Evolutionary conservation across 2,113 vertebrate genomes (phyloP).

Genomic region (Dicentrarchus labrax): DNA sequence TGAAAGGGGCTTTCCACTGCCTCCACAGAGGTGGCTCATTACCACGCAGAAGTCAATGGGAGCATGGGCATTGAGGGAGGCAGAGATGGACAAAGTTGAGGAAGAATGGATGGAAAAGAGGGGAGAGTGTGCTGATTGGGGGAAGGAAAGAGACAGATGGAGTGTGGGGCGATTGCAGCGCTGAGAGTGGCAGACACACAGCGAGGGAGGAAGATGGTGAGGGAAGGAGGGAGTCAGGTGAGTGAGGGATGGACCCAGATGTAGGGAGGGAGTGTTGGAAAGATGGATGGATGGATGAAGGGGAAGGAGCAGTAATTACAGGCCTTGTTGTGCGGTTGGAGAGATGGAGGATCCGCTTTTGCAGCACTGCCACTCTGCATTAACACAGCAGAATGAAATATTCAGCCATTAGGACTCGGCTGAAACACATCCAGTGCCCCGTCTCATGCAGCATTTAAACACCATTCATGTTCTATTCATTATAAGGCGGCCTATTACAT

Average conservation of each 20-base stretch:
- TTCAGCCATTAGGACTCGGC: constrained; percentile 71
- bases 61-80: constrained; percentile 33
- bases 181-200: constrained; percentile 13
- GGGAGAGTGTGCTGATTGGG: not conserved
- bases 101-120: constrained; percentile 4
- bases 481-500: constrained; percentile 51
- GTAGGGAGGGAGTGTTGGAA: constrained; percentile 6
- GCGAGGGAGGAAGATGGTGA: not conserved
- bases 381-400: constrained; percentile 78
- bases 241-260: constrained; percentile 49
- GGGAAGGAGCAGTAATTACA: constrained; percentile 64
- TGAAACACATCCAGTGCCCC: constrained; percentile 69
- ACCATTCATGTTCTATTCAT: constrained; percentile 81
- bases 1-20: constrained; percentile 31
- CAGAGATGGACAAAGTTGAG: constrained; percentile 33
- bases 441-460: constrained; percentile 80
- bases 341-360: constrained; percentile 57
- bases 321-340: constrained; percentile 54
- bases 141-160: constrained; percentile 45
- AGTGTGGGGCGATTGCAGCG: not conserved
- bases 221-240: constrained; percentile 49
- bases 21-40: constrained; percentile 59
- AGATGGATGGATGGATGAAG: constrained; percentile 61
- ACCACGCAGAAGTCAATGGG: constrained; percentile 29
- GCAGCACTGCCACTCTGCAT: constrained; percentile 68